Evolutionary conservation across 2,888 invertebrate species (phyloP).

Genomic region (Hydropsyche betteni): DNA sequence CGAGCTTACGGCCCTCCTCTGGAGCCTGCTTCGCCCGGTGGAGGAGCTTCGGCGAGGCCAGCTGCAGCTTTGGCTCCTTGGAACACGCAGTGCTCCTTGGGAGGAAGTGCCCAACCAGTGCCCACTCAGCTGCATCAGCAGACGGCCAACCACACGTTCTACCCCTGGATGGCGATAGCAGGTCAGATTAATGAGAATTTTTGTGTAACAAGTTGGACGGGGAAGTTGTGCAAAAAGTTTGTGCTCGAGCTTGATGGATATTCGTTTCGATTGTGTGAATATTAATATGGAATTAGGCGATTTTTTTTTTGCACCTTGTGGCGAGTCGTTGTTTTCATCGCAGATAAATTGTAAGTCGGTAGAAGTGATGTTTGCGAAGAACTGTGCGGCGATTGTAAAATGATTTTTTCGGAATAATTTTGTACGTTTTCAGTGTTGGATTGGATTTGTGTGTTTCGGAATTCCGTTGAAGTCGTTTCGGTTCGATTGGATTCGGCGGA

Average conservation of each 20-base stretch:
- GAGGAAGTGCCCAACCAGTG: constrained; percentile 80
- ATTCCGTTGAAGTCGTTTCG: too few relatives aligned
- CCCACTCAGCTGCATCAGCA: constrained; percentile 89
- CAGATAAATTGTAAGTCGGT: too few relatives aligned
- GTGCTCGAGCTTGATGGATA: constrained; percentile 35
- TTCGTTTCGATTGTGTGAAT: constrained; percentile 10
- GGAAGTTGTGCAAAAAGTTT: constrained; percentile 26
- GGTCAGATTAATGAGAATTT: constrained; percentile 71
- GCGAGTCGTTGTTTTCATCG: too few relatives aligned
- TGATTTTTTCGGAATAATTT: too few relatives aligned
- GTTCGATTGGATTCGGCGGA: too few relatives aligned
- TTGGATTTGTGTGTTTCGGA: too few relatives aligned
- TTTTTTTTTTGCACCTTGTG: too few relatives aligned
- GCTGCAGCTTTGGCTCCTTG: constrained; percentile 68
- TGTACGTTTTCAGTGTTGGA: too few relatives aligned
- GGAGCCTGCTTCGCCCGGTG: constrained; percentile 81
- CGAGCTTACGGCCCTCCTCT: constrained; percentile 73
- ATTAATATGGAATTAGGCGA: too few relatives aligned
- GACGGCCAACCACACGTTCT: constrained; percentile 91
- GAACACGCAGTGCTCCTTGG: constrained; percentile 89
- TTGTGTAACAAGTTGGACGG: background rate
- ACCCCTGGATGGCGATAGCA: constrained; percentile 99
- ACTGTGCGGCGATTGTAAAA: too few relatives aligned
- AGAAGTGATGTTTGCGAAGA: too few relatives aligned
- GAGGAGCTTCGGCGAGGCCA: constrained; percentile 68